Evolutionary conservation across 2,797 vertebrate species (phyloP).

Genomic region (Tokudaia tokunoshimensis): DNA sequence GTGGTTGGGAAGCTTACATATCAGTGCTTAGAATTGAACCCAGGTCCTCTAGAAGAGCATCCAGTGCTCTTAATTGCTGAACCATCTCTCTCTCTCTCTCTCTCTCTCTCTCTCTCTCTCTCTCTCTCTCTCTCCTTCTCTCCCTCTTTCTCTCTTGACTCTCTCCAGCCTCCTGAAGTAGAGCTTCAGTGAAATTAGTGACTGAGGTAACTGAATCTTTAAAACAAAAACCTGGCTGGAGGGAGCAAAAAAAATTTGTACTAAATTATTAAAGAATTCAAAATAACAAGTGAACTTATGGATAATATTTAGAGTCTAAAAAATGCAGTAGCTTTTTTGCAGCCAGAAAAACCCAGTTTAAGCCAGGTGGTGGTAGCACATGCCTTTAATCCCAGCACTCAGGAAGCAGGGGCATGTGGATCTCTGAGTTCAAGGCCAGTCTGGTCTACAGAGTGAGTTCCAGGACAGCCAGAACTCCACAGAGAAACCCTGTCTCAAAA

Average conservation of each 20-base stretch:
- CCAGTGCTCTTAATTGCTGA: background rate
- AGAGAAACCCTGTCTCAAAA: background rate
- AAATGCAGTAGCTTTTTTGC: background rate
- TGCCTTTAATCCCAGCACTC: no score
- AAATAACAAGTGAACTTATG: background rate
- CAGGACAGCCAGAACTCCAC: background rate
- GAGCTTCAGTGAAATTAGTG: background rate
- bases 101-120: no score
- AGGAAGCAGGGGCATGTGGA: no score
- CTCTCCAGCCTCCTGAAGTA: background rate
- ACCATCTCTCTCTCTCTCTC: no score
- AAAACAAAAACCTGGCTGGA: background rate
- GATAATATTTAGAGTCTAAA: background rate
- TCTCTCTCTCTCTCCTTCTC: no score
- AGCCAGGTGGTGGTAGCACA: no score
- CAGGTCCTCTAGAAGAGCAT: background rate
- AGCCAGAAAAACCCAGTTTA: background rate
- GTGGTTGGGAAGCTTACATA: background rate
- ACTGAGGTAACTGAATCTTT: background rate
- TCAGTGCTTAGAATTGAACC: background rate
- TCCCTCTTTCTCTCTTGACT: no score
- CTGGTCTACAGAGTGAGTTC: background rate
- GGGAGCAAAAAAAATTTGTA: background rate
- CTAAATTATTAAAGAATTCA: slow-evolving; percentile 36
- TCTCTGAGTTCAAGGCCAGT: background rate